A percentile compares a stretch with the other conserved stretches of the same genome.
Evolutionary conservation across 2,113 vertebrate species (phyloP).

Genomic region (Nycticebus coucang): DNA sequence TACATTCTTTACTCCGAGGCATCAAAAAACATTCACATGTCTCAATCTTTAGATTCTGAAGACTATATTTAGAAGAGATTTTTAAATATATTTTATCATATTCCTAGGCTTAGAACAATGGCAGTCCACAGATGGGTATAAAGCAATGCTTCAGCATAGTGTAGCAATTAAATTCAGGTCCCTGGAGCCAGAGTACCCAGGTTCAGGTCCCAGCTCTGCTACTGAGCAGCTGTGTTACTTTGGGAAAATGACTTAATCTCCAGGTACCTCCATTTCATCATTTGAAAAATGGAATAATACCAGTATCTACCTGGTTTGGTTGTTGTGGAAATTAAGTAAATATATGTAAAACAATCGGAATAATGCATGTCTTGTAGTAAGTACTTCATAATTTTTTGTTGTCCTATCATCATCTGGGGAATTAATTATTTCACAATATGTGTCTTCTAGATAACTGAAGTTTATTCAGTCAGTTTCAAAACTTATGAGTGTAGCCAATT

Average conservation of each 20-base stretch:
- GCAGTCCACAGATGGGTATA: not conserved
- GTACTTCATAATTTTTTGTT: constrained; percentile 15
- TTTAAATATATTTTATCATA: not conserved
- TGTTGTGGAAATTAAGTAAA: not conserved
- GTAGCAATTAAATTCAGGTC: not conserved
- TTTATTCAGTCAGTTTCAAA: constrained; percentile 13
- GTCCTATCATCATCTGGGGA: not conserved
- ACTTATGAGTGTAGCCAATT: not conserved
- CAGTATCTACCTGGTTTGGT: not conserved
- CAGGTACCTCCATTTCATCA: constrained; percentile 3
- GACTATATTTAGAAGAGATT: constrained; percentile 14
- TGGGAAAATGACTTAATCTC: not conserved
- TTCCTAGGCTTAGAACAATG: not conserved
- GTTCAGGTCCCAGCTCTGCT: not conserved
- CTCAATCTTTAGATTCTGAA: constrained; percentile 20
- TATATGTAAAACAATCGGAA: not conserved
- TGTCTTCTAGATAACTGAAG: constrained; percentile 16
- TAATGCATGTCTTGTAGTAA: not conserved
- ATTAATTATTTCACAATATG: not conserved
- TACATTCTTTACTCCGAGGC: not conserved
- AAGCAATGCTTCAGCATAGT: not conserved
- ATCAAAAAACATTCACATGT: not conserved
- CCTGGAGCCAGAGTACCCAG: not conserved
- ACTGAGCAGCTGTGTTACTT: not conserved
- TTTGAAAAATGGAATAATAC: constrained; percentile 29